These are phyloP conservation scores for Brachionus manjavacas DNA, from an alignment of 1,140 invertebrate species.

Conservation along the genomic window DNA sequence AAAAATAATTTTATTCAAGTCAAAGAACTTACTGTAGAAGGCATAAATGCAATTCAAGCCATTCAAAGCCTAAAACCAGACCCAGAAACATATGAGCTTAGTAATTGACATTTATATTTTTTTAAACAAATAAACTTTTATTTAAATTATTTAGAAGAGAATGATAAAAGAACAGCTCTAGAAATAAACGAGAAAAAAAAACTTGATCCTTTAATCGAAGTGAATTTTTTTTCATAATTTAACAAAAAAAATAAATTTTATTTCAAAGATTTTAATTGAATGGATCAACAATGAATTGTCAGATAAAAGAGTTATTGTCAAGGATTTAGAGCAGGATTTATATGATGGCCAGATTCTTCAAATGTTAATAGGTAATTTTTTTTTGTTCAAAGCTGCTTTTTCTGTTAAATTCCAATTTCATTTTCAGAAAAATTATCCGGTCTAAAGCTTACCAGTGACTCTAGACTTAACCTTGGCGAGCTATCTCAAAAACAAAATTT, in stretches of 20 bases:
- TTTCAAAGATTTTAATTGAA: constrained; percentile 72
- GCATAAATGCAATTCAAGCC: constrained; percentile 34
- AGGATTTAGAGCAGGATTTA: constrained; percentile 90
- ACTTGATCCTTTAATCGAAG: constrained; percentile 53
- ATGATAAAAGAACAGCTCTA: constrained; percentile 92
- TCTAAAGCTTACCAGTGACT: not conserved
- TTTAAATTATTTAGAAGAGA: constrained; percentile 68
- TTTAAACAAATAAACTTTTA: constrained; percentile 11
- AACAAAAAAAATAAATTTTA: not conserved
- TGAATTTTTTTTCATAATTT: not conserved
- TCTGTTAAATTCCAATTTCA: not conserved
- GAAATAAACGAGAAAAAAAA: constrained; percentile 79
- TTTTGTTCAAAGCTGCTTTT: not conserved
- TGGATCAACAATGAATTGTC: constrained; percentile 99
- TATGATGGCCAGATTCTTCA: constrained; percentile 97
- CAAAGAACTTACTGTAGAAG: constrained; percentile 14
- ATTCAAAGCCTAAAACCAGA: constrained; percentile 20
- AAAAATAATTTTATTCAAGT: not conserved
- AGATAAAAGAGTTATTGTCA: constrained; percentile 90
- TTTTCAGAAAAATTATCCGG: constrained; percentile 18
- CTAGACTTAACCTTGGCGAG: not conserved
- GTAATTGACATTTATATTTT: not conserved
- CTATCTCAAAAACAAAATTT: constrained; percentile 34
- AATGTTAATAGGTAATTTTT: constrained; percentile 72
- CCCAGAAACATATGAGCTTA: constrained; percentile 29